These are phyloP conservation scores for Rhodeus uyekii DNA, from an alignment of 2,797 vertebrate genomes.

Conservation along the genomic window DNA sequence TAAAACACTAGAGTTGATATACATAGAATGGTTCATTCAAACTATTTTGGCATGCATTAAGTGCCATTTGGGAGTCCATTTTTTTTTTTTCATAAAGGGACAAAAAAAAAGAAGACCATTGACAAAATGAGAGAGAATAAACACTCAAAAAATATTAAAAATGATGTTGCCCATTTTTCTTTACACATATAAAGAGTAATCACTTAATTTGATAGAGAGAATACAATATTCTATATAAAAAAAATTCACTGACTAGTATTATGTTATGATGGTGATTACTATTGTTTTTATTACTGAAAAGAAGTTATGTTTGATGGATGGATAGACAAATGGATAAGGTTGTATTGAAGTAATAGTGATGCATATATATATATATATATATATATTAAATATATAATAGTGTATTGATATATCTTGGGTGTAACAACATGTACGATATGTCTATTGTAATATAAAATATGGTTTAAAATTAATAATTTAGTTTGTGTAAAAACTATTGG, in stretches of 20 bases:
- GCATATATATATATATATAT: too few relatives aligned
- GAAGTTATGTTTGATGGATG: not conserved
- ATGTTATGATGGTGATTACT: not conserved
- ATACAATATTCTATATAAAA: not conserved
- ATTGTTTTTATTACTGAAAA: not conserved
- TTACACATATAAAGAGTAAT: not conserved
- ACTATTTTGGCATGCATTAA: not conserved
- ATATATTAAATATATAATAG: too few relatives aligned
- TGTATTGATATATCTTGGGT: too few relatives aligned
- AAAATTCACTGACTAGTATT: not conserved
- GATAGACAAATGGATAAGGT: not conserved
- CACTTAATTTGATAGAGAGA: not conserved
- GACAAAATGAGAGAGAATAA: conserved; percentile 28
- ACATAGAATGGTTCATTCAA: not conserved
- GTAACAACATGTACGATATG: too few relatives aligned
- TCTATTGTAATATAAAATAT: too few relatives aligned
- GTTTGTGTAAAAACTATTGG: not conserved
- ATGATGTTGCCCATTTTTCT: not conserved
- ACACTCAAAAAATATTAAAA: conserved; percentile 17
- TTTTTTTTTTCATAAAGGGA: not conserved
- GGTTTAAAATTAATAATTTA: too few relatives aligned
- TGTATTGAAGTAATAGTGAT: not conserved
- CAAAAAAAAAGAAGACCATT: not conserved
- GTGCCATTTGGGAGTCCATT: not conserved
- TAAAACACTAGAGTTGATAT: conserved; percentile 14